Evolutionary conservation across 2,888 invertebrate genomes (phyloP).

Genomic region (Eucera pruinosa): DNA sequence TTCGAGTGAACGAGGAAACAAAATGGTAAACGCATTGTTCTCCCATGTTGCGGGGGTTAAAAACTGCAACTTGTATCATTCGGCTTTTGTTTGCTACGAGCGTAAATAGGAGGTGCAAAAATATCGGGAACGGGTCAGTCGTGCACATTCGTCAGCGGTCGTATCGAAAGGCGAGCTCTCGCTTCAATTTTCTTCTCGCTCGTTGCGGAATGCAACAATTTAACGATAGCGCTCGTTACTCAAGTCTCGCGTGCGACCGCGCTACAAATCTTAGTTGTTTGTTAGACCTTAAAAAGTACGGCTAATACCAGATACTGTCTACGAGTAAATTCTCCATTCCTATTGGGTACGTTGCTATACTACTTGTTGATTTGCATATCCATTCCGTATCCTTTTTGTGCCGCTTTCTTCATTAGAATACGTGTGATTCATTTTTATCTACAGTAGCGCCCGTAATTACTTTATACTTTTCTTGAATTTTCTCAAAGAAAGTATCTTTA

Average conservation of each 20-base stretch:
- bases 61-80: constrained; percentile 7
- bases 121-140: constrained; percentile 5
- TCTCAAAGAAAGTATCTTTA: no score
- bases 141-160: not conserved
- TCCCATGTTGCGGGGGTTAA: not conserved
- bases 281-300: not conserved
- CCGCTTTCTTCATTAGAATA: not conserved
- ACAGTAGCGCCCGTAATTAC: no score
- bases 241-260: not conserved
- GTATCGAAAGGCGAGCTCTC: constrained; percentile 9
- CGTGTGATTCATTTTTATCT: no score
- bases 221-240: not conserved
- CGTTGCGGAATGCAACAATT: constrained; percentile 9
- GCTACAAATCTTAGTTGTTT: constrained; percentile 19
- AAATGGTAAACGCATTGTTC: not conserved
- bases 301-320: not conserved
- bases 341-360: not conserved
- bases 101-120: constrained; percentile 22
- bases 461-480: no score
- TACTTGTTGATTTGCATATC: not conserved
- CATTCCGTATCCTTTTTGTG: not conserved
- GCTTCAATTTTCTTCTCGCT: constrained; percentile 24
- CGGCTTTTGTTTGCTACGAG: constrained; percentile 8
- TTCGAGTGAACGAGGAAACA: not conserved
- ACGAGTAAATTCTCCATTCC: not conserved